Evolutionary conservation across 2,113 vertebrate genomes (phyloP), one percentile per base, ranked within the genome.

Genomic region (Muscicapa adusta): DNA sequence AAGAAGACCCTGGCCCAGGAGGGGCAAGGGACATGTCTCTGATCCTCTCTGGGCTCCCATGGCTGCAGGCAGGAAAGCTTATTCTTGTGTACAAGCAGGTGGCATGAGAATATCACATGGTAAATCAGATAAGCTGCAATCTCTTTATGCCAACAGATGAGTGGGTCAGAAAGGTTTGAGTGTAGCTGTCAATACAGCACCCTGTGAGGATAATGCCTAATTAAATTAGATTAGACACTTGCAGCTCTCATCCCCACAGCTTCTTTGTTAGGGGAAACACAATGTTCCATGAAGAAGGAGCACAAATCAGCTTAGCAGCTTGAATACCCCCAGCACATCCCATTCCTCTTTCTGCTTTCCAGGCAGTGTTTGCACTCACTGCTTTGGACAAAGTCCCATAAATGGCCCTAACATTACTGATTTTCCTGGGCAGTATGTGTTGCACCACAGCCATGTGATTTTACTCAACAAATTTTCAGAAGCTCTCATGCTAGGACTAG

Each of bases 121-220:
- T 89, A 95, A 97, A 93, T 92, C 94, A 93, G 89, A 94, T 95
- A 95, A 97, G 31, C 91, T 90, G 47, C 89, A 96, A 94, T 95
- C 94, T 94, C 0, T 9, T 96, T 95, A 94, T 88, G 54, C 34
- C 56, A 56, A n/a, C 5, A 4, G 85, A 91, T 95, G 94, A 96
- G 74, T 70, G 47, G 33, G 50, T 34, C 63, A 76, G 78, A 85
- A 89, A 91, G 56, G 63, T 95, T 89, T 79, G 91, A 79, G 34
- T 62, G 29, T 91, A 79, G 62, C 81, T 94, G 89, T 93, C 95
- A 87, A 79, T 93, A 88, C 67, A 83, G 18, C 36, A 58, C 13
- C 62, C 81, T 94, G 38, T 56, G 75, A 83, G 81, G 84, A 94
- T 94, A 94, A 85, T 33, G 66, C 26, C 71, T 94, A 76, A 94